Base-by-base conservation (phyloP, 2,797 vertebrate species). In the Semotilus atromaculatus region DNA sequence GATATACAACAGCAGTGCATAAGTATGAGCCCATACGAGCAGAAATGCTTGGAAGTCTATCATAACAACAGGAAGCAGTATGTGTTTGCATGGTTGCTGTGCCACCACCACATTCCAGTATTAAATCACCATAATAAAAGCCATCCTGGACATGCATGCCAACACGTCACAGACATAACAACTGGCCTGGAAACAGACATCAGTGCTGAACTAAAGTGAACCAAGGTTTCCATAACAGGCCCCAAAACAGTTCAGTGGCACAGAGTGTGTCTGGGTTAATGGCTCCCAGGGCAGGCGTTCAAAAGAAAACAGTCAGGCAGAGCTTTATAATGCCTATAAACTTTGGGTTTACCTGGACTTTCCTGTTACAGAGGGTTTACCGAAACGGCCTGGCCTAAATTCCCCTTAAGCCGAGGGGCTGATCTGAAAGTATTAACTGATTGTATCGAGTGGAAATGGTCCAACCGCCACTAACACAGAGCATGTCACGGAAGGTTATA, bases 181-280 rank as follows among this genome's bases (percentile, higher is more conserved):
- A 86, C 85, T 71, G 82, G 40, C 16, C 82, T 58, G 66, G 55
- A 77, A 83, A 76, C 83, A 87, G 81, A 76, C 83, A 84, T 72
- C 78, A 62, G 71, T 48, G 71, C 19, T 58, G 70, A 66, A 75
- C 62, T 43, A 75, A 82, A 71, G 18, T 45, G 23, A 58, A 62
- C 58, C 58, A 43, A 58, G 86, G 88, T 86, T 86, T 87, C 86
- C 80, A 86, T 86, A 89, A 88, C 88, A 86, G 78, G 80, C 81
- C 81, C 70, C 82, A 82, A 84, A 89, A 89, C 81, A 80, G 73
- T 78, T 73, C 36, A 40, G 75, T 80, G 82, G 80, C 85, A 85
- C 71, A 73, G 48, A 38, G 85, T 14, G n/a, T 70, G 76, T 73
- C 75, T 68, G 75, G 62, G 71, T 62, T 84, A 87, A 86, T 67